These are phyloP conservation scores for Tapera naevia DNA, from an alignment of 2,797 vertebrate genomes.

Conservation along the genomic window DNA sequence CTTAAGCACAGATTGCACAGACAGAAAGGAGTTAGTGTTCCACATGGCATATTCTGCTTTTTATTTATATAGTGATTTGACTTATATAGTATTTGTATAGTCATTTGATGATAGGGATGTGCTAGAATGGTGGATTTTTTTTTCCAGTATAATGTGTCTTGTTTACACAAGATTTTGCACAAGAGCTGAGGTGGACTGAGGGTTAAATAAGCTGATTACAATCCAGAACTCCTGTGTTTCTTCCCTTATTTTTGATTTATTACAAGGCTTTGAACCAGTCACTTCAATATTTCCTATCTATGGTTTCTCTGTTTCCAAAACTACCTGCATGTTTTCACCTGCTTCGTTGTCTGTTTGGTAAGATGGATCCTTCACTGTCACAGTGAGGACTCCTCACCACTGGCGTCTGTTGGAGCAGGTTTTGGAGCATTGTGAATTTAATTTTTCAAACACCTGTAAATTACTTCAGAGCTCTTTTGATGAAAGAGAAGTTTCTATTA, in stretches of 20 bases:
- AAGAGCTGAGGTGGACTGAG: not conserved
- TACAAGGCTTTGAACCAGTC: not conserved
- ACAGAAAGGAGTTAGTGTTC: not conserved
- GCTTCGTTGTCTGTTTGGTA: not conserved
- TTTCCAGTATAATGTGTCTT: not conserved
- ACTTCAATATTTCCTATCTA: not conserved
- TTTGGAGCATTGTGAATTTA: not conserved
- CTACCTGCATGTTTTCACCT: not conserved
- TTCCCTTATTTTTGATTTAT: not conserved
- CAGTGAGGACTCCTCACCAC: not conserved
- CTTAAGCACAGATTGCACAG: not conserved
- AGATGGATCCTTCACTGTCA: fast-evolving
- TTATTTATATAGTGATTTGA: not conserved
- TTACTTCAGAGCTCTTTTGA: not conserved
- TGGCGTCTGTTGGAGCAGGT: not conserved
- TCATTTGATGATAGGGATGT: not conserved
- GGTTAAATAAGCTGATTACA: not conserved
- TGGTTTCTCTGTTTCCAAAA: not conserved
- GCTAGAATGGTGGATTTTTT: not conserved
- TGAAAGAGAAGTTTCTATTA: not conserved
- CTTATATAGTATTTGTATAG: not conserved
- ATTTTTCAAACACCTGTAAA: not conserved
- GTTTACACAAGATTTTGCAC: not conserved
- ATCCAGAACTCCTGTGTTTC: not conserved
- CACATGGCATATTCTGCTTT: not conserved